These are phyloP conservation scores for Eucera pruinosa DNA, from an alignment of 2,888 invertebrate species.

Conservation along the genomic window DNA sequence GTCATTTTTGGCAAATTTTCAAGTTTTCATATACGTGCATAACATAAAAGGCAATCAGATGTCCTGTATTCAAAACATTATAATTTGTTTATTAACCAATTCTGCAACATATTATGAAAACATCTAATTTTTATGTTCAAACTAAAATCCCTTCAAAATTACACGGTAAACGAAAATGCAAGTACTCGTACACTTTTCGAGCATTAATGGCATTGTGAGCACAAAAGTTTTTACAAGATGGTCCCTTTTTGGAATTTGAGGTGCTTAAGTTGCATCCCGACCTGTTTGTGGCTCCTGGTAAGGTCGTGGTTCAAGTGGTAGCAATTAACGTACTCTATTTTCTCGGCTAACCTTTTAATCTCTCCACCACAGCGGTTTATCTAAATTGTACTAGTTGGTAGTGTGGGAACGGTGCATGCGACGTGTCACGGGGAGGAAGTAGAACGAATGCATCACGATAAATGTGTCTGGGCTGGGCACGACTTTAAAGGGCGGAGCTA, in stretches of 20 bases:
- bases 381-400: constrained; percentile 64
- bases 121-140: not conserved
- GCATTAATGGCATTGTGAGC: not conserved
- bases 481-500: constrained; percentile 55
- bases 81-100: not conserved
- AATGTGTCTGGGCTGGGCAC: constrained; percentile 54
- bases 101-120: no score
- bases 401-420: constrained; percentile 62
- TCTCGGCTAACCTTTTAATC: constrained; percentile 69
- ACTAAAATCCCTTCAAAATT: not conserved
- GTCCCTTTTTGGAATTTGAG: constrained; percentile 4
- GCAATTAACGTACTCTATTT: constrained; percentile 68
- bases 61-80: not conserved
- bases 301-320: constrained; percentile 67
- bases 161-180: not conserved
- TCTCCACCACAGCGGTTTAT: constrained; percentile 55
- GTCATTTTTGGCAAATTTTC: not conserved
- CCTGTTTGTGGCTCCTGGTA: constrained; percentile 34
- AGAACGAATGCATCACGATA: constrained; percentile 60
- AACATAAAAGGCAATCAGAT: no score
- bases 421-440: constrained; percentile 58
- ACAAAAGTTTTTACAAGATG: not conserved
- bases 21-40: not conserved
- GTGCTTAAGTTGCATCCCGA: constrained; percentile 21
- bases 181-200: not conserved